Evolutionary conservation across 2,797 vertebrate genomes (phyloP).

Genomic region (Spinus olivaceus): DNA sequence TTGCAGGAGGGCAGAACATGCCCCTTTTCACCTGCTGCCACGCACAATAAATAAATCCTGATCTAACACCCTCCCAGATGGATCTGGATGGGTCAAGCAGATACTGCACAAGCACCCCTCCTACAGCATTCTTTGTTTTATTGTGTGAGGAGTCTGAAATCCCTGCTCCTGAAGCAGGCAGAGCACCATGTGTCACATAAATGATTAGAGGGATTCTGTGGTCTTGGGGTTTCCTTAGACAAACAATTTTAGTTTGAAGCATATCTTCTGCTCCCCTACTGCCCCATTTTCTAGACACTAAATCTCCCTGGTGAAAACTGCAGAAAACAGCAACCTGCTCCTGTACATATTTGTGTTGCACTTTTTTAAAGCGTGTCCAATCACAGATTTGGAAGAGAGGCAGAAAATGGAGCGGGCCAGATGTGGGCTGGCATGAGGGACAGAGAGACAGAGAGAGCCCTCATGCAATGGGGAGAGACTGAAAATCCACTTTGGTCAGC

Average conservation of each 20-base stretch:
- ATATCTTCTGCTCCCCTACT: background rate
- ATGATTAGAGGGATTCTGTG: fast-evolving
- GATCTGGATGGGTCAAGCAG: background rate
- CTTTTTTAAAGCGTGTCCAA: background rate
- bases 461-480: background rate
- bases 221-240: background rate
- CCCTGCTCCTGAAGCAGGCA: background rate
- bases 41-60: background rate
- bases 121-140: background rate
- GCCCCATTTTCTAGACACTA: background rate
- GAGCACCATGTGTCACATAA: fast-evolving
- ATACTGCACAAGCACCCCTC: background rate
- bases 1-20: background rate
- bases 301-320: background rate
- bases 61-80: background rate
- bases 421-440: background rate
- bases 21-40: background rate
- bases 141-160: background rate
- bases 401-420: background rate
- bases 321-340: background rate
- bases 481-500: background rate
- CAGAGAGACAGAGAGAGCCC: background rate
- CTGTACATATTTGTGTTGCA: background rate
- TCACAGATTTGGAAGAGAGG: background rate
- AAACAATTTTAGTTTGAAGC: background rate